Percentiles rank a stretch among this genome's conserved stretches.
phyloP scores from a whole-genome alignment of 2,888 invertebrate genomes.

The Agrochola lota region DNA sequence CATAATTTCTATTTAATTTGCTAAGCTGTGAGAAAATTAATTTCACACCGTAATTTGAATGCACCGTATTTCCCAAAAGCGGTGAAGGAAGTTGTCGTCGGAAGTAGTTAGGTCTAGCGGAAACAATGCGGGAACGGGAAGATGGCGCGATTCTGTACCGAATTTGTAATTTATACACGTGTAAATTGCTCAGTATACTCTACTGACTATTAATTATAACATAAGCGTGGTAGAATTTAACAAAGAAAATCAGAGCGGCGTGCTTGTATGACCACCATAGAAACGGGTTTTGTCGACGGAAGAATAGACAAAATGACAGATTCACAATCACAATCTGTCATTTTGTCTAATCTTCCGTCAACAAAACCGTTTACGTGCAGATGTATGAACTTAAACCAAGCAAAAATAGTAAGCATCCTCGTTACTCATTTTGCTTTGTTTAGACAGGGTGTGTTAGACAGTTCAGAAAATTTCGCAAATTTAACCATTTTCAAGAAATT shows the following conservation, averaged over 20 bases:
- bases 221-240: neutral
- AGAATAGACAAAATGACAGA: too few species aligned
- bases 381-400: neutral
- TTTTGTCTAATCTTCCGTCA: too few species aligned
- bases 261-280: too few species aligned
- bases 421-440: too few species aligned
- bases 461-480: too few species aligned
- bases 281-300: too few species aligned
- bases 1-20: slow-evolving; percentile 52
- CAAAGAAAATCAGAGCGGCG: neutral
- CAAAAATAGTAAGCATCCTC: neutral
- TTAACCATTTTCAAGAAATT: too few species aligned
- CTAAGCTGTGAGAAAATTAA: slow-evolving; percentile 50
- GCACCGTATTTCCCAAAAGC: slow-evolving; percentile 63
- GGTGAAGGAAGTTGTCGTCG: slow-evolving; percentile 74
- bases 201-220: neutral
- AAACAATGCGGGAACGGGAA: slow-evolving; percentile 71
- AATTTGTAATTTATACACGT: slow-evolving; percentile 71
- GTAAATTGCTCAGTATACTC: slow-evolving; percentile 35
- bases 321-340: too few species aligned
- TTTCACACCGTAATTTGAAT: slow-evolving; percentile 53
- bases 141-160: slow-evolving; percentile 72
- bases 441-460: too few species aligned
- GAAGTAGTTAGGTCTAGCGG: slow-evolving; percentile 78
- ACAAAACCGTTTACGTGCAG: too few species aligned